These are phyloP conservation scores for Anadara kagoshimensis DNA, from an alignment of 1,140 invertebrate species.

Conservation along the genomic window DNA sequence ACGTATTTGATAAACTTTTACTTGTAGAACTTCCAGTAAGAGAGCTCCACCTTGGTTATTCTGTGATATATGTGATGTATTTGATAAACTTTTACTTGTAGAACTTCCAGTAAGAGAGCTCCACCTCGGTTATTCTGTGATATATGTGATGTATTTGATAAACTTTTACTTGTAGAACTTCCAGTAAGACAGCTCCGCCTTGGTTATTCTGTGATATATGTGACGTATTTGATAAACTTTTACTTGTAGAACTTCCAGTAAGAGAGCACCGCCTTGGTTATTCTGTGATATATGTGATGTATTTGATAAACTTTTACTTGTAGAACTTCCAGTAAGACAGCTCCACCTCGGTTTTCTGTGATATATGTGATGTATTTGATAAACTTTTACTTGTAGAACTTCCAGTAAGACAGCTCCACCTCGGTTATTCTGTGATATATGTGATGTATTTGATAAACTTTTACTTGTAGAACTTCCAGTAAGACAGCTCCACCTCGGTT, in stretches of 20 bases:
- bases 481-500: slow-evolving; percentile 78
- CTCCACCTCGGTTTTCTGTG: slow-evolving; percentile 89
- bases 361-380: slow-evolving; percentile 72
- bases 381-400: slow-evolving; percentile 55
- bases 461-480: slow-evolving; percentile 53
- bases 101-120: slow-evolving; percentile 53
- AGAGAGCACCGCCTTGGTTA: slow-evolving; percentile 78
- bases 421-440: slow-evolving; percentile 89
- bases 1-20: no score
- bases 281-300: slow-evolving; percentile 84
- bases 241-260: slow-evolving; percentile 53
- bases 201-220: slow-evolving; percentile 89
- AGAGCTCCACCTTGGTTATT: slow-evolving; percentile 82
- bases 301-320: no score
- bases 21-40: slow-evolving; percentile 53
- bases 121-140: slow-evolving; percentile 91
- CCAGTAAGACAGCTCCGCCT: slow-evolving; percentile 66
- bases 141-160: no score
- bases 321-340: slow-evolving; percentile 53
- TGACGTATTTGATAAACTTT: no score
- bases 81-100: slow-evolving; percentile 29
- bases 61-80: slow-evolving; percentile 81
- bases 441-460: no score
- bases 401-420: slow-evolving; percentile 66
- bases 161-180: slow-evolving; percentile 54